Conservation (phyloP, 2,797 vertebrate species). For the Hylomyscus alleni region DNA sequence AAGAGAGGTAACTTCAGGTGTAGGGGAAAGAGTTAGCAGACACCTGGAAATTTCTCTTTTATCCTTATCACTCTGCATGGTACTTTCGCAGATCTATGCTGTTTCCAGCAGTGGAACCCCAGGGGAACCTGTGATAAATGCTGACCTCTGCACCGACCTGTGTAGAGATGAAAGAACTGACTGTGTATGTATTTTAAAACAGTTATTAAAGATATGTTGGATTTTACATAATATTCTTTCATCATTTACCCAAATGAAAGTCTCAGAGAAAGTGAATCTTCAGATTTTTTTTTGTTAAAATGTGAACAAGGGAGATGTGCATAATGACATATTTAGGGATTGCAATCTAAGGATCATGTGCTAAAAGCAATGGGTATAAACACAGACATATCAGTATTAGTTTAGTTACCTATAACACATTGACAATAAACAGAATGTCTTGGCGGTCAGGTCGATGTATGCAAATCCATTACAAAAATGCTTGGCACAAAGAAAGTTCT, state of each 20-base stretch:
- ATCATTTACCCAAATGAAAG: conserved; percentile 53
- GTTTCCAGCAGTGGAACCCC: neutral
- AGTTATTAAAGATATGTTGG: conserved; percentile 44
- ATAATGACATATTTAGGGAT: neutral
- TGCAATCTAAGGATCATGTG: neutral
- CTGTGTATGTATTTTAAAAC: neutral
- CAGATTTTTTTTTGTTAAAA: conserved; percentile 36
- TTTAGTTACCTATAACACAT: neutral
- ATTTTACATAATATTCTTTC: conserved; percentile 63
- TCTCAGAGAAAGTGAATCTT: neutral
- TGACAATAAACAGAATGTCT: neutral
- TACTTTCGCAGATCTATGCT: neutral
- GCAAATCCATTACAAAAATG: neutral
- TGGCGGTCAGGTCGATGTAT: neutral
- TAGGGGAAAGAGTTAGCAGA: conserved; percentile 16
- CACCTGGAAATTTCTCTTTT: conserved; percentile 28
- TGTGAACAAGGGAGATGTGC: neutral
- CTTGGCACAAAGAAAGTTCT: neutral
- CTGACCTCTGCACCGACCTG: conserved; percentile 34
- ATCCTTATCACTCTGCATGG: neutral
- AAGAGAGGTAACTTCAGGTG: conserved; percentile 41
- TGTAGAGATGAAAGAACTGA: conserved; percentile 26
- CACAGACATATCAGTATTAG: neutral
- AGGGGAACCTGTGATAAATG: conserved; percentile 45
- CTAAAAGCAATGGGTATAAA: neutral